These are phyloP conservation scores for Acropternis orthonyx DNA, from an alignment of 2,797 vertebrate genomes.

Conservation along the genomic window DNA sequence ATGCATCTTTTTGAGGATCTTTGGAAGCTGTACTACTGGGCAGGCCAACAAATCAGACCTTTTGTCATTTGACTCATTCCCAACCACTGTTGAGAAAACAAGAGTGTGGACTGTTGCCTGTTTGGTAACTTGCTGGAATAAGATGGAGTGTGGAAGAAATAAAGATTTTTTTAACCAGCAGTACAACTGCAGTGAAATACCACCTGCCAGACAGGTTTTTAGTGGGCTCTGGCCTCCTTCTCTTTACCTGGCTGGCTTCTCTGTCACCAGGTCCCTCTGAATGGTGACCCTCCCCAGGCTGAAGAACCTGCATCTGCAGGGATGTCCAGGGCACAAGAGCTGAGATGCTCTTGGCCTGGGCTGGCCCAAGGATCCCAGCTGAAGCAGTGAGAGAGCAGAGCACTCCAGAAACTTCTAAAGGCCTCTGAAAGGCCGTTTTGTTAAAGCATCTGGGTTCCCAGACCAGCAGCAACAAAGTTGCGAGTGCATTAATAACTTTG, in stretches of 20 bases:
- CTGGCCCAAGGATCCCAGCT: neutral
- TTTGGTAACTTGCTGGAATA: neutral
- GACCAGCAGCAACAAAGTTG: neutral
- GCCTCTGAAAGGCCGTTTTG: neutral
- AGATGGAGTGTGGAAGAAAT: neutral
- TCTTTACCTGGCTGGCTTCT: neutral
- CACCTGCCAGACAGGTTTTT: neutral
- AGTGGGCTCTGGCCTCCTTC: neutral
- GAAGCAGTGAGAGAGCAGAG: neutral
- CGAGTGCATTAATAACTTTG: neutral
- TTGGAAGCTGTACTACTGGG: neutral
- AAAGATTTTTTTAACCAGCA: neutral
- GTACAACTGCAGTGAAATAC: neutral
- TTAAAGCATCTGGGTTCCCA: neutral
- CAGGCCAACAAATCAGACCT: neutral
- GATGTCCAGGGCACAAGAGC: neutral
- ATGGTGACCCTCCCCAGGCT: neutral
- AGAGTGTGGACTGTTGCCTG: neutral
- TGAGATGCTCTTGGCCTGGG: neutral
- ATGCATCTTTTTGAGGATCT: neutral
- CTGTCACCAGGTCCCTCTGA: neutral
- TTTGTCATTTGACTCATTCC: neutral
- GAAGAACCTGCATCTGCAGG: neutral
- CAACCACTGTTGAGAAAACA: neutral
- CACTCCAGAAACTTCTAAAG: rapidly evolving